Base-by-base conservation (phyloP, 2,113 vertebrate genomes). In the Clupea harengus region DNA sequence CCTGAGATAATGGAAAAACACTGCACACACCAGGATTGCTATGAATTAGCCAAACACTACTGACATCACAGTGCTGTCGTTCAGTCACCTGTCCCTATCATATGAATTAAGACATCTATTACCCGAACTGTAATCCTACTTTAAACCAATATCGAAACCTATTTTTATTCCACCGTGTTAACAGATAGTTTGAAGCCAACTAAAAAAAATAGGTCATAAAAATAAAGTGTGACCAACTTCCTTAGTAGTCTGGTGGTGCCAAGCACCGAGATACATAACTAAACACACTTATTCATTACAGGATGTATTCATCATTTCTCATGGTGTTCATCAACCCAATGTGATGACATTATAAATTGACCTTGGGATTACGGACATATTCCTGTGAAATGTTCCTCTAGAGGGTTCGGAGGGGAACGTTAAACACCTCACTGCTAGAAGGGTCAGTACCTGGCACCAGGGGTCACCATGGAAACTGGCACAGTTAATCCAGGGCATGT, bases 391-490 rank as follows among this genome's bases (percentile, higher is more conserved):
- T 78, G 13, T 44, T 78, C 28, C 28, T 39, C 72, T 39, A 3
- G 32, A 32, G 72, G 4, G 39, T 20, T 18, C 10, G 0, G 28
- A 39, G 72, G 28, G 72, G 72, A 78, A 39, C 32, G 72, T 32
- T 78, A 39, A 78, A 78, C 72, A 39, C 72, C 72, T 78, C 32
- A 78, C 72, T 32, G 25, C 72, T 39, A 32, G 25, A 32, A 15
- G 28, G 72, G 72, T 78, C 72, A 78, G 25, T 5, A 32, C 72
- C 28, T 78, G 72, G 72, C 72, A 78, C 72, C 72, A 32, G 72
- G 25, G 72, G 72, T 78, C 72, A 39, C 32, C 72, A 78, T 78
- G 72, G 72, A 78, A 78, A 78, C 72, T 78, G 72, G 72, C 72
- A 78, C 32, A 15, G 32, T 32, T 32, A 17, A 17, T 32, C 13